Evolutionary conservation across 2,888 invertebrate species (phyloP), one percentile per base, ranked within the genome.

Genomic region (Rhorus exstirpatorius): DNA sequence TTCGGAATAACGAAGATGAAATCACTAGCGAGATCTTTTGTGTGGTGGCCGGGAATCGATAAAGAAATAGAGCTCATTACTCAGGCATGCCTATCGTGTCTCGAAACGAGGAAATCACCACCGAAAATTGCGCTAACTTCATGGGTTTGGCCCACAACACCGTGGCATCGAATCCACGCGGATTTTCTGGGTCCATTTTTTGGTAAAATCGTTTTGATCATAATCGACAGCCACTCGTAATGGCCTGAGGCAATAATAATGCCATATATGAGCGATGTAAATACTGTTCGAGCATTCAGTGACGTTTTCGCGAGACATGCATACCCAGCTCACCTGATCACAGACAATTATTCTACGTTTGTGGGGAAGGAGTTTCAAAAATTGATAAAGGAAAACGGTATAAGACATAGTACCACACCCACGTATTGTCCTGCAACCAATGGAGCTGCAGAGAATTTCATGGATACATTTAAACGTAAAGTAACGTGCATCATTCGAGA

Each of bases 301-400:
- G 70, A 86, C 7, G 77, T 88, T 6, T 89, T 88, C 58, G 35
- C 85, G 3, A 26, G 70, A 17, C 84, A 88, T 67, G 87, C 88
- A 0, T 85, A 78, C 24, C 86, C 87, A n/a, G 38, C 76, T 12
- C 70, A 78, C 21, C 44, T 89, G 17, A 85, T 84, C 1, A 85
- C 82, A 19, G 87, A 87, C 58, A 88, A 88, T 58, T 87, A 86
- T 7, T 78, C 85, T 44, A 86, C 88, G n/a, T 89, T 89, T 75
- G 51, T n/a, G 83, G 84, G 31, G 58, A 84, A 67, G 78, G 70
- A 26, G 87, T 89, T 77, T 21, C 71, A 77, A 1, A 35, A 55
- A 8, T 87, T 83, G 19, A 85, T 86, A 70, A 79, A 53, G 60
- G 63, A 51, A 46, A 24, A 58, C 10, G 86, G 85, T 7, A 87